Conservation (phyloP, 2,888 invertebrate species). For the Andrena camellia region DNA sequence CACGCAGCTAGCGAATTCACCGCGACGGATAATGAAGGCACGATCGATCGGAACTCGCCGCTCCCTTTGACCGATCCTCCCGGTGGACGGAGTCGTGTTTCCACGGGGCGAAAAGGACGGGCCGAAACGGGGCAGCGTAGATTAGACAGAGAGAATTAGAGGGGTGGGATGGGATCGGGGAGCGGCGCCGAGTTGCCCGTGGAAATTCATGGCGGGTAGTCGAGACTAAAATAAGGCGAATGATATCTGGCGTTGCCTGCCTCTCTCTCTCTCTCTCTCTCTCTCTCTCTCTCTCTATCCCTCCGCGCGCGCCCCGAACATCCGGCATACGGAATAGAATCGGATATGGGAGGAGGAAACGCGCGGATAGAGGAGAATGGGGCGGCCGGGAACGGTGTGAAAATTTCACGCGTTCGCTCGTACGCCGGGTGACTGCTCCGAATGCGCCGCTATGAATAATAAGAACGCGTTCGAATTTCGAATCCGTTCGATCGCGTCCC, state of each 20-base stretch:
- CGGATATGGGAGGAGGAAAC: constrained; percentile 47
- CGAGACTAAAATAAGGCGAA: constrained; percentile 60
- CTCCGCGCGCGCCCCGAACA: constrained; percentile 18
- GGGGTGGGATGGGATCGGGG: neutral
- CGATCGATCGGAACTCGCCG: constrained; percentile 53
- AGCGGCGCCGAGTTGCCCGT: constrained; percentile 13
- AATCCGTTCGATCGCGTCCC: constrained; percentile 36
- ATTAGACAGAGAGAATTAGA: neutral
- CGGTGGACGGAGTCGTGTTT: constrained; percentile 9
- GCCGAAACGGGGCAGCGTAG: constrained; percentile 1
- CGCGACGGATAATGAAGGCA: constrained; percentile 63
- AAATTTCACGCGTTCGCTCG: constrained; percentile 72
- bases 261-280: neutral
- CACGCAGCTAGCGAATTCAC: constrained; percentile 64
- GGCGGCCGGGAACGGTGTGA: constrained; percentile 69
- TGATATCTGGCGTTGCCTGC: constrained; percentile 40
- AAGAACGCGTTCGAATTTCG: constrained; percentile 64
- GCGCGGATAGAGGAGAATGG: constrained; percentile 18
- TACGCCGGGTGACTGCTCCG: constrained; percentile 66
- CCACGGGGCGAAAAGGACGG: constrained; percentile 27
- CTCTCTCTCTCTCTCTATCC: constrained; percentile 2
- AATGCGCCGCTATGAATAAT: constrained; percentile 74
- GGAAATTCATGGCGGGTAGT: constrained; percentile 44
- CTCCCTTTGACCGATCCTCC: constrained; percentile 31
- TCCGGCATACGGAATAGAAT: constrained; percentile 53